Evolutionary conservation across 2,113 vertebrate species (phyloP).

Genomic region (Gavialis gangeticus): DNA sequence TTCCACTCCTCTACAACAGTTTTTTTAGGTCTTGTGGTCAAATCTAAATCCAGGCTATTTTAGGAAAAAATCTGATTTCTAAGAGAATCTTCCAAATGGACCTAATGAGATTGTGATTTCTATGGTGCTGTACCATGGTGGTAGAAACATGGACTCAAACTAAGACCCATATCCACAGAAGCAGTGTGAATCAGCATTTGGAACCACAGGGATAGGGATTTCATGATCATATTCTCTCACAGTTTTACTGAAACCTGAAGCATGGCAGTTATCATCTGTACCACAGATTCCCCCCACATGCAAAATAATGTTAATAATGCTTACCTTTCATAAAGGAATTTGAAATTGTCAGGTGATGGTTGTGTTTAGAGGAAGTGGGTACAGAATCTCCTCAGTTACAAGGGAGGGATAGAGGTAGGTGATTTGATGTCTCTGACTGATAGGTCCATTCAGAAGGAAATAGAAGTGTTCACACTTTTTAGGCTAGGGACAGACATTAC

Average conservation of each 20-base stretch:
- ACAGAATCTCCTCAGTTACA: neutral
- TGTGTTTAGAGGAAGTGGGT: neutral
- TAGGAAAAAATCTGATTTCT: neutral
- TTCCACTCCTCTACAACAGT: fast-evolving
- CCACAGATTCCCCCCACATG: neutral
- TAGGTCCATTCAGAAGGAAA: neutral
- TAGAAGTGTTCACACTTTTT: neutral
- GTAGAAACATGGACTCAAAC: neutral
- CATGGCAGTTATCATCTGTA: neutral
- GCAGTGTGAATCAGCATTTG: neutral
- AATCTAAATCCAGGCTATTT: neutral
- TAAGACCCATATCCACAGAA: neutral
- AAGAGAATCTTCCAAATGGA: neutral
- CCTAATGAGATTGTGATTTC: neutral
- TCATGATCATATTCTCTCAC: fast-evolving
- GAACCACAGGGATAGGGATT: neutral
- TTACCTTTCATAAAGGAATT: neutral
- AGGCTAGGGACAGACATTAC: no score
- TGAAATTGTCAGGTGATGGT: neutral
- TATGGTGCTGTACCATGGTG: neutral
- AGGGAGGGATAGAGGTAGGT: neutral
- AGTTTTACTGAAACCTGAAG: neutral
- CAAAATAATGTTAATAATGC: neutral
- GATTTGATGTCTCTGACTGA: neutral
- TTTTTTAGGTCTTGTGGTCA: neutral